Evolutionary conservation across 2,113 vertebrate species (phyloP), one percentile per base, ranked within the genome.

Genomic region (Pluvialis apricaria): DNA sequence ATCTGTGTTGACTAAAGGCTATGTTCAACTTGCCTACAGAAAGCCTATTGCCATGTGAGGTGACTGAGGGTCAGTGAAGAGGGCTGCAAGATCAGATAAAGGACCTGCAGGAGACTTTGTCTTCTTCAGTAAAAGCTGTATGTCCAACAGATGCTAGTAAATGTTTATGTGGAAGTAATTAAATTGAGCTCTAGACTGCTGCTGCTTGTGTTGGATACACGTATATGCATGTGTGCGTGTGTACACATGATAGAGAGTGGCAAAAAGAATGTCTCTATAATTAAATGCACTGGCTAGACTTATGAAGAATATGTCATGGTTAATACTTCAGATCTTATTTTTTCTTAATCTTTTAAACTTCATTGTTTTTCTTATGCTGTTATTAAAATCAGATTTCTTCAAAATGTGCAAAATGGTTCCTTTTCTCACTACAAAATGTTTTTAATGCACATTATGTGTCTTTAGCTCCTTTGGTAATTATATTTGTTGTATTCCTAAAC

Each of bases 51-150:
- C 9, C 18, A 13, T 64, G 20, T 73, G 32, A 60, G 55, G 16
- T 60, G 49, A 36, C 24, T 0, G 4, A 86, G 32, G 15, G 9
- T 28, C 51, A 55, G 29, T 45, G 29, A 73, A 70, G 32, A 42
- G 9, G 9, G 5, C 7, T 79, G 66, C 21, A 88, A 82, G 4
- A 42, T 29, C 4, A 36, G 10, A 71, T 4, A 54, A 68, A 82
- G 28, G 64, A 54, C 15, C 2, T 19, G 2, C 13, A 3, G 9
- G 44, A 81, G 17, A 60, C 4, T 84, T 84, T 21, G 16, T 7
- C 21, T 69, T 22, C 32, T 64, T 13, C 5, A 78, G 13, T 69
- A 34, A 73, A 61, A 31, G 34, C 9, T 0, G 0, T 9, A 5
- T 57, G 1, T 34, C 21, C 6, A 20, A 66, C 18, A 66, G 3